Conservation (phyloP, 2,113 vertebrate species). For the Sebastes schlegelii region DNA sequence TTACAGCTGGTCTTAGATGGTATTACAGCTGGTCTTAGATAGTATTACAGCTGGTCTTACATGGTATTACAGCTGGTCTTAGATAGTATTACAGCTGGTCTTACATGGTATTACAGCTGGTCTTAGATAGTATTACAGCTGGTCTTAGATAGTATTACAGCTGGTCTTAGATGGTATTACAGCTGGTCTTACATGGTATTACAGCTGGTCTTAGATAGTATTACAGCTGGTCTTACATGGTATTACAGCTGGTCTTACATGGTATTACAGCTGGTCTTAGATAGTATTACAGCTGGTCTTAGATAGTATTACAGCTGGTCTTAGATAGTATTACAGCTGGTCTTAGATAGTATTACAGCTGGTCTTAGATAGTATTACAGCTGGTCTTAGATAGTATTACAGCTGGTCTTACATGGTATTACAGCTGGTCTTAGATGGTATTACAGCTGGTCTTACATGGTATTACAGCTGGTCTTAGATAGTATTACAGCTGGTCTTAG, state of each 20-base stretch:
- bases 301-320: not conserved
- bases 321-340: not conserved
- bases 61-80: not conserved
- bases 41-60: not conserved
- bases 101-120: not conserved
- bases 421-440: not conserved
- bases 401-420: not conserved
- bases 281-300: too few relatives aligned
- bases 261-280: too few relatives aligned
- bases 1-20: accelerated
- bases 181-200: not conserved
- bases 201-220: too few relatives aligned
- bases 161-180: not conserved
- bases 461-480: too few relatives aligned
- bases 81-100: not conserved
- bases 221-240: accelerated
- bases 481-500: too few relatives aligned
- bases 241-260: not conserved
- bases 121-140: not conserved
- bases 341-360: not conserved
- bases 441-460: not conserved
- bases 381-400: not conserved
- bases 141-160: too few relatives aligned
- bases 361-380: not conserved
- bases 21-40: not conserved